A percentile compares a stretch with the other conserved stretches of the same genome.
Conservation (phyloP, 2,113 vertebrate species). For the Sapajus apella region DNA sequence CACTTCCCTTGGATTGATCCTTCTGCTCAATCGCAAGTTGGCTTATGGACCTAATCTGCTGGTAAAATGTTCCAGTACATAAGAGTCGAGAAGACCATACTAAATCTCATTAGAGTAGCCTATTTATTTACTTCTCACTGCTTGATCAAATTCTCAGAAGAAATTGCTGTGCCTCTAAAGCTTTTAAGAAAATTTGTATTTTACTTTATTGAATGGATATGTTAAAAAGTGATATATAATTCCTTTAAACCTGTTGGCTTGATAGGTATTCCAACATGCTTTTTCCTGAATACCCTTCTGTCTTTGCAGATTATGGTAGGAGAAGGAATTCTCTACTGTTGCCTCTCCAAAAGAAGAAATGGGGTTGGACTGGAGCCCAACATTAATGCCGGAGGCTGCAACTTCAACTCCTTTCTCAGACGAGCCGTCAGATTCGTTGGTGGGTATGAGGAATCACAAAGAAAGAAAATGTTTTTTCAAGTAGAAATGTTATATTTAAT, state of each 20-base stretch:
- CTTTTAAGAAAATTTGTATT: constrained; percentile 24
- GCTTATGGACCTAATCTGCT: not conserved
- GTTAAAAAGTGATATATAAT: constrained; percentile 21
- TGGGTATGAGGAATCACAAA: constrained; percentile 80
- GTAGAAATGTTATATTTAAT: constrained; percentile 60
- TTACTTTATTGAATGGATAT: not conserved
- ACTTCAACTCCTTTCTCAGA: constrained; percentile 98
- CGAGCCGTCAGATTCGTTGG: constrained; percentile 97
- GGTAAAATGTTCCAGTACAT: not conserved
- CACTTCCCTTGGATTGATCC: not conserved
- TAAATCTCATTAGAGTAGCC: not conserved
- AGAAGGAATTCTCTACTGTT: constrained; percentile 98
- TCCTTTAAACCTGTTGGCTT: not conserved
- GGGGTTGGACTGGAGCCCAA: constrained; percentile 91
- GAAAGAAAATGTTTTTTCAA: constrained; percentile 43
- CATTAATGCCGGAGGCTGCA: constrained; percentile 97
- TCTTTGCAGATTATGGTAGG: constrained; percentile 96
- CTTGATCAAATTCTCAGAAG: constrained; percentile 20
- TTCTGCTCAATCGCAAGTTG: not conserved
- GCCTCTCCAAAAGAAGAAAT: constrained; percentile 91
- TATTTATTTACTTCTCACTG: not conserved
- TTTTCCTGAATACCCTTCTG: constrained; percentile 63
- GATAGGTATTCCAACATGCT: not conserved
- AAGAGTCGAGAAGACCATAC: not conserved
- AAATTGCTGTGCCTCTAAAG: not conserved